phyloP scores from a whole-genome alignment of 92 coral and sea anemone genomes.

The Ricordea florida region DNA sequence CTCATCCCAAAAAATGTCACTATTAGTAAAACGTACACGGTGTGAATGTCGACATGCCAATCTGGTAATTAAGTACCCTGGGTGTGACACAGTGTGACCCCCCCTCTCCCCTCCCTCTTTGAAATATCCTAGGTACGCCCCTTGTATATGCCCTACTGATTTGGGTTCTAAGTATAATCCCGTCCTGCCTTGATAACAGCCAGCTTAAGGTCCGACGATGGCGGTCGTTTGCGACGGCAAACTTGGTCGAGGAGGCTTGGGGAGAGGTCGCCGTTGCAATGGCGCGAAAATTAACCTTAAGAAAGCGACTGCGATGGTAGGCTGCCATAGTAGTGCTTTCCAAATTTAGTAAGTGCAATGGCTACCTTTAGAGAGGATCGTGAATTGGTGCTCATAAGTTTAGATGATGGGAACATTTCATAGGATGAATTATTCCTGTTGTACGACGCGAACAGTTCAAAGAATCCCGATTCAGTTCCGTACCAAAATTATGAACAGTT shows the following conservation, averaged over 20 bases:
- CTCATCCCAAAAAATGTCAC: no score
- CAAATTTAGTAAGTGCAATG: no score
- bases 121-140: no score
- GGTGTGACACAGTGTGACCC: no score
- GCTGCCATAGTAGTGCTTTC: neutral
- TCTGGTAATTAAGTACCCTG: no score
- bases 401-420: slow-evolving; percentile 1
- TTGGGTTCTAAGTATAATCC: no score
- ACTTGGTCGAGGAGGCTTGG: slow-evolving; percentile 18
- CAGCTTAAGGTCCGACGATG: neutral
- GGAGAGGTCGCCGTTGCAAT: slow-evolving; percentile 17
- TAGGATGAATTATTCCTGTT: neutral
- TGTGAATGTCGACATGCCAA: no score
- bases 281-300: slow-evolving; percentile 4
- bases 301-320: neutral
- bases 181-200: no score
- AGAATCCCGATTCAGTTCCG: neutral
- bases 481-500: slow-evolving; percentile 1
- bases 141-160: no score
- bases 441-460: neutral
- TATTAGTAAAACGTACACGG: no score
- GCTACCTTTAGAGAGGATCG: neutral
- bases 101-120: no score
- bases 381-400: neutral
- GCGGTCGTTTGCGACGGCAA: neutral